These are phyloP conservation scores for Oreortyx pictus DNA, from an alignment of 2,797 vertebrate species.

Conservation along the genomic window DNA sequence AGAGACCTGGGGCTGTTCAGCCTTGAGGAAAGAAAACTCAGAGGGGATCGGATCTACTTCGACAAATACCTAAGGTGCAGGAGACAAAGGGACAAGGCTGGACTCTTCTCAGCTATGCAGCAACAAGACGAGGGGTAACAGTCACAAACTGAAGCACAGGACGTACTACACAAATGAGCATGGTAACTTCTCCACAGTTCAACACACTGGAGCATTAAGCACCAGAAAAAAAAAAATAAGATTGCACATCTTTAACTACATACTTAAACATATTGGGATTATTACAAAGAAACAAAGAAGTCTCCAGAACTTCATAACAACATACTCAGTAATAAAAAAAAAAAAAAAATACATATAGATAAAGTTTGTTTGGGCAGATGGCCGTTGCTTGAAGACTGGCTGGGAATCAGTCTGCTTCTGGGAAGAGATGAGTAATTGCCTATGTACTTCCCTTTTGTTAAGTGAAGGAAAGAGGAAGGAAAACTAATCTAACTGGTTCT, in stretches of 20 bases:
- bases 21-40: no score
- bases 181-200: background rate
- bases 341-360: background rate
- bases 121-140: no score
- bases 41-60: no score
- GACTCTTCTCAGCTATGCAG: no score
- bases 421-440: rapidly evolving
- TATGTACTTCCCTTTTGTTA: background rate
- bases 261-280: background rate
- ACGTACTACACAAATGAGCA: no score
- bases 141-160: no score
- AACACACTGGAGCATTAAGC: background rate
- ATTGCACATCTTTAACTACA: background rate
- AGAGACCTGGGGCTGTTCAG: no score
- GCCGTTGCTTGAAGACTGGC: background rate
- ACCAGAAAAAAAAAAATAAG: background rate
- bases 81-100: no score
- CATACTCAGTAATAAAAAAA: background rate
- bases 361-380: background rate
- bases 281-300: background rate
- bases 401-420: background rate
- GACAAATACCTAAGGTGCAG: no score
- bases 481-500: background rate
- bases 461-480: no score
- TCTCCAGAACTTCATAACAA: background rate